Evolutionary conservation across 2,797 vertebrate genomes (phyloP).

Genomic region (Loris lydekkerianus): DNA sequence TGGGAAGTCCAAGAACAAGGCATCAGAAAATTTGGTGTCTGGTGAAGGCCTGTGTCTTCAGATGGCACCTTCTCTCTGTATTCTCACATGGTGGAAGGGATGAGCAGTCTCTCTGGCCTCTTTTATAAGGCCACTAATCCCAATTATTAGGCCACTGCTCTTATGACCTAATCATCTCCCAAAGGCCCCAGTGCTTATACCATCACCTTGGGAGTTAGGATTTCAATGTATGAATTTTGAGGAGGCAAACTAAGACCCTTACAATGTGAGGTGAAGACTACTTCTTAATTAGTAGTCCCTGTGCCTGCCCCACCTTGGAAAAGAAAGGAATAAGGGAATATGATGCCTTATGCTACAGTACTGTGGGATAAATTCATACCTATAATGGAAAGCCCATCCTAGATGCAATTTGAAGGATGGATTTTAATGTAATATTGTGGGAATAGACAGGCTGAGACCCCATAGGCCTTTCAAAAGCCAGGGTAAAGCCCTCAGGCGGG

Average conservation of each 20-base stretch:
- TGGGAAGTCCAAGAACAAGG: neutral
- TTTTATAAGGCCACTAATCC: neutral
- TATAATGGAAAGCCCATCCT: neutral
- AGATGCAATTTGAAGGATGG: neutral
- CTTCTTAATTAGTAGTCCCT: neutral
- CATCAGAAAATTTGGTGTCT: neutral
- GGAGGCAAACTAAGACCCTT: neutral
- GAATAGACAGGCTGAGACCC: too few relatives aligned
- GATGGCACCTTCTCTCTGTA: rapidly evolving
- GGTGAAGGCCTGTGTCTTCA: neutral
- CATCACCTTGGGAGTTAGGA: neutral
- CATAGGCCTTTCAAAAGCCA: too few relatives aligned
- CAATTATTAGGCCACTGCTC: neutral
- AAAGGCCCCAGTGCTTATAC: neutral
- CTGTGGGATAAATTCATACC: neutral
- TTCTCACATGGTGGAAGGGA: neutral
- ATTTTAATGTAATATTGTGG: neutral
- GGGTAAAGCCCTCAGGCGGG: too few relatives aligned
- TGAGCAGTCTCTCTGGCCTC: neutral
- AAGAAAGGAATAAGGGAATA: neutral
- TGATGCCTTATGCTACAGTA: neutral
- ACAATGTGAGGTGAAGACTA: neutral
- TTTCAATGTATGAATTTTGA: neutral
- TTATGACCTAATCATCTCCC: neutral
- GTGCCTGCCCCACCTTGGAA: neutral